Evolutionary conservation across 2,113 vertebrate species (phyloP), one percentile per base, ranked within the genome.

Genomic region (Muscicapa adusta): DNA sequence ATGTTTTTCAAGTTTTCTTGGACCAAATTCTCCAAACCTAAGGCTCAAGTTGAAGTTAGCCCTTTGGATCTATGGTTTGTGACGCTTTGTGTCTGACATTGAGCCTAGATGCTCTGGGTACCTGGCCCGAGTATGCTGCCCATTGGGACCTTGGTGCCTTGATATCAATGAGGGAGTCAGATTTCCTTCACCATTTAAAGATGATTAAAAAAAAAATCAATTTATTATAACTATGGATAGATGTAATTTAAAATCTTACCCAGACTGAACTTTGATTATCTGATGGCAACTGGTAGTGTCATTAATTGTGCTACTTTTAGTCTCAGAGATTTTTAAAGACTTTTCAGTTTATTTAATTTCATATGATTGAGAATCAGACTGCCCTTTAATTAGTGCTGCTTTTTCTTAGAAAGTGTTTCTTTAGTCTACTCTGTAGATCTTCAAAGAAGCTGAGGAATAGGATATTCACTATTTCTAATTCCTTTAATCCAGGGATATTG

Each of bases 381-480:
- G 45, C 17, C 13, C 54, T 88, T 73, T 66, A 92, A 94, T 68
- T 47, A 33, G 33, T 63, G 28, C 29, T 91, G 23, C 19, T 60
- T 90, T 80, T 85, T 89, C 34, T 78, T 74, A 42, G 28, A n/a
- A 14, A 31, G 4, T 28, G 8, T 68, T 92, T 85, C 47, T 25
- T n/a, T 88, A 33, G 42, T 45, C 73, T 81, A 40, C 7, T 10
- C 10, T 33, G 34, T 48, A 75, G 54, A 54, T 89, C 50, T 82
- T 93, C n/a, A 54, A 72, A 85, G 73, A 87, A 60, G 25, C 36
- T 29, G 23, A 73, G 47, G 57, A 85, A 47, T 36, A 56, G 62
- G 72, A 42, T 84, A 93, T 91, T 89, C 68, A 72, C 68, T 53
- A 68, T 93, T 93, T 92, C 51, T 70, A 89, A 90, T 93, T 91